Base-by-base conservation (phyloP, 2,797 vertebrate species). In the Pitangus sulphuratus region DNA sequence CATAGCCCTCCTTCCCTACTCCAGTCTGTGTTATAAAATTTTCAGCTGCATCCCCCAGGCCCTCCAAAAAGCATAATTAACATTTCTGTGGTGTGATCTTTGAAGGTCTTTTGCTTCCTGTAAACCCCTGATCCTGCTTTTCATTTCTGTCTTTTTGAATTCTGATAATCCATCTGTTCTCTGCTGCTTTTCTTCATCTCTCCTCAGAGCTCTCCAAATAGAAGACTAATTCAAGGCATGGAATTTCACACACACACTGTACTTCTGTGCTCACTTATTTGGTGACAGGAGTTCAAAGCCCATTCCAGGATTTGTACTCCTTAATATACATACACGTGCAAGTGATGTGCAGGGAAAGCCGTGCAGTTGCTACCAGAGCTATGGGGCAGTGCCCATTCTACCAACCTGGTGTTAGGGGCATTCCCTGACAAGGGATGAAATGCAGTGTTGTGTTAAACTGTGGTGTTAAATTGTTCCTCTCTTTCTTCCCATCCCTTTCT, bases 381-480 rank as follows among this genome's bases (percentile, higher is more conserved):
- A 4, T 22, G n/a, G 56, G 47, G 39, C 6, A 60, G 20, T 28
- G 18, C 30, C n/a, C 65, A 3, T 30, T 37, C 69, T 4, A 13
- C 12, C 42, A 47, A 2, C 9, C 33, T 42, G n/a, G n/a, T 1
- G 1, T 21, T 4, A 33, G 7, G 21, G 30, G 1, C 6, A 57
- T 15, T 69, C 35, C 44, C 45, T 8, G 0, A 22, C 50, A 72
- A 33, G 25, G 31, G 20, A 71, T 35, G 18, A 54, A 61, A 44
- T 6, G 2, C 5, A 35, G 13, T 26, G 42, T 11, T 57, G 11
- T 50, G 33, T 30, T 75, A 19, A 48, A 12, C 25, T 28, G 42
- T 12, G 44, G 12, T 45, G 33, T 30, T 71, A 24, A 48, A 14
- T 8, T 45, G 26, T 31, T 75, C 44, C 40, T 69, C 54, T 68